phyloP scores from a whole-genome alignment of 2,113 vertebrate species.

The Anguilla japonica region DNA sequence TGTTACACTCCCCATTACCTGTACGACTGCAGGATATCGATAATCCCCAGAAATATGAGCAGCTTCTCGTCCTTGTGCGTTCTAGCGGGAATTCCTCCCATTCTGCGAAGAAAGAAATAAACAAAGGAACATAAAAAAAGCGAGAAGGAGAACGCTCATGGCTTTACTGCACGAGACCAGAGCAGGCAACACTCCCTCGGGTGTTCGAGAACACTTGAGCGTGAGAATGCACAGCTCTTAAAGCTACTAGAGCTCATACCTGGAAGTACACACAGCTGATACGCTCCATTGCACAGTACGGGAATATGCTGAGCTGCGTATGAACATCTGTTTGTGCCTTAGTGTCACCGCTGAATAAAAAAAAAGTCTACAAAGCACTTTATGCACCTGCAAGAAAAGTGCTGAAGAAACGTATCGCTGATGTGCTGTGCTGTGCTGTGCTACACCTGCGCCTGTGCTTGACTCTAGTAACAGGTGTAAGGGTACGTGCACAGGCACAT shows the following conservation, averaged over 20 bases:
- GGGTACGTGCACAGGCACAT: too few species aligned
- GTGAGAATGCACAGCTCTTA: background rate
- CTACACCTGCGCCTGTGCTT: too few species aligned
- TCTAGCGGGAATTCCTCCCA: slow-evolving; percentile 97
- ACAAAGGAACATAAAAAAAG: background rate
- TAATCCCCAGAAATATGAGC: slow-evolving; percentile 95
- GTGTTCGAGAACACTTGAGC: background rate
- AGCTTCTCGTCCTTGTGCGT: slow-evolving; percentile 92
- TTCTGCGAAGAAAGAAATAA: slow-evolving; percentile 66
- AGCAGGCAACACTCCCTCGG: background rate
- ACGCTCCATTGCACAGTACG: too few species aligned
- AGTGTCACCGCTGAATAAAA: too few species aligned
- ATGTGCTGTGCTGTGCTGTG: background rate
- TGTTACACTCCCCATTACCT: slow-evolving; percentile 67
- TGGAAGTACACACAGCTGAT: too few species aligned
- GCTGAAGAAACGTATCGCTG: too few species aligned
- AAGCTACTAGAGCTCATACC: background rate
- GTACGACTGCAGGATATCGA: slow-evolving; percentile 97
- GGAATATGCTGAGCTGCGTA: too few species aligned
- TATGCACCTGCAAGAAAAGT: too few species aligned
- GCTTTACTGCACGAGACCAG: background rate
- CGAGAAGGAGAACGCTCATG: background rate
- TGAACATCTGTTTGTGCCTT: too few species aligned
- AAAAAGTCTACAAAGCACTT: too few species aligned
- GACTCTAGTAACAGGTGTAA: too few species aligned